Conservation (phyloP, 2,888 invertebrate species). For the Melinopterus prodromus region DNA sequence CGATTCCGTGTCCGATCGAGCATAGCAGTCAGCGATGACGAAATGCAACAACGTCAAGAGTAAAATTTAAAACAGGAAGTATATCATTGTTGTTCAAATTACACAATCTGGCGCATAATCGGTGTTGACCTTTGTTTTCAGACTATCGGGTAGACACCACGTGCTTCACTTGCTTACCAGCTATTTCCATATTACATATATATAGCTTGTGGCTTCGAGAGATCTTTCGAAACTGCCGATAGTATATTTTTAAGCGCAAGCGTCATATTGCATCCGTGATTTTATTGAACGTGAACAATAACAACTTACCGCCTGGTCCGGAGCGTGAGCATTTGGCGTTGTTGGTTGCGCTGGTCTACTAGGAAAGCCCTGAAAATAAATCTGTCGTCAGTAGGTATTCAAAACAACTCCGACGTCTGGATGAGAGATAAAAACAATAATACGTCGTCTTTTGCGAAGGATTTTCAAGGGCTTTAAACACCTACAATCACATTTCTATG, state of each 20-base stretch:
- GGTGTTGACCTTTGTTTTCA: slow-evolving; percentile 53
- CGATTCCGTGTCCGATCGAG: no score
- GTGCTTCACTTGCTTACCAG: slow-evolving; percentile 53
- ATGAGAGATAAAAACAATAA: no score
- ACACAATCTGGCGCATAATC: slow-evolving; percentile 49
- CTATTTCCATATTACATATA: not conserved
- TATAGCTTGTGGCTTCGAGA: not conserved
- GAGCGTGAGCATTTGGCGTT: slow-evolving; percentile 80
- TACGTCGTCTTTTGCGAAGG: no score
- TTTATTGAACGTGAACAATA: not conserved
- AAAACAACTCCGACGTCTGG: not conserved
- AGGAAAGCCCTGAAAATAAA: slow-evolving; percentile 70
- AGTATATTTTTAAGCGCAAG: not conserved
- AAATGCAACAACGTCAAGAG: not conserved
- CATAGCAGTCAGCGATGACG: not conserved
- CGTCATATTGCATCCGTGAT: no score
- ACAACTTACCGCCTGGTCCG: slow-evolving; percentile 75
- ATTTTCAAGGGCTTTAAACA: no score
- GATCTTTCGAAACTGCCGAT: not conserved
- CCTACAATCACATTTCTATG: not conserved
- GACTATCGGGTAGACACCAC: slow-evolving; percentile 50
- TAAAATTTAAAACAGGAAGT: not conserved
- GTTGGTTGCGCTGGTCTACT: slow-evolving; percentile 78
- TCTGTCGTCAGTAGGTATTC: not conserved
- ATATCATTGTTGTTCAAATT: slow-evolving; percentile 28